Percentiles rank a stretch among this genome's conserved stretches.
These are phyloP conservation scores for Cataglyphis altisquamis DNA, from an alignment of 2,888 invertebrate species.

Conservation along the genomic window DNA sequence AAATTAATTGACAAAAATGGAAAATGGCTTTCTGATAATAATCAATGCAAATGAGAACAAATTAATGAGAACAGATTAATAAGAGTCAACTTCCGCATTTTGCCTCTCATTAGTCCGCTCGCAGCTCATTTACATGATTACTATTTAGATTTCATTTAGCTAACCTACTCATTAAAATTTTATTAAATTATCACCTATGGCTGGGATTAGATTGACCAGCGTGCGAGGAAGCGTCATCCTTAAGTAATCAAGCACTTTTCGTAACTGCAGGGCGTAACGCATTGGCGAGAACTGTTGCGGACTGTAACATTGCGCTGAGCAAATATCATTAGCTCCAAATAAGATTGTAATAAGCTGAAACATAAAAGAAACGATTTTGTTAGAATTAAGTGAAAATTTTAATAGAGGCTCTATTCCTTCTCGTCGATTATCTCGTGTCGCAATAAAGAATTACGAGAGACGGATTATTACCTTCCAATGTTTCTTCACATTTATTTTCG, in stretches of 20 bases:
- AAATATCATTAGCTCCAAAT: conserved; percentile 92
- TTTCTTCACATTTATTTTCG: conserved; percentile 88
- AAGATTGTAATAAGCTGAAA: conserved; percentile 89
- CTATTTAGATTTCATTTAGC: background rate
- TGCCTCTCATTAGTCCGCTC: background rate
- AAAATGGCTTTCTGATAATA: background rate
- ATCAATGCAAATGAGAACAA: background rate
- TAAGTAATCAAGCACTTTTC: conserved; percentile 90
- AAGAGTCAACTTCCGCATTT: background rate
- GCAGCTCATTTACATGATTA: background rate
- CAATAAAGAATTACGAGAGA: background rate
- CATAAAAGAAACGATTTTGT: background rate
- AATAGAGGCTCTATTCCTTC: background rate
- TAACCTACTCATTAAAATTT: background rate
- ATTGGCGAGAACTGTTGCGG: conserved; percentile 87
- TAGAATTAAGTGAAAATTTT: background rate
- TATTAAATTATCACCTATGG: conserved; percentile 88
- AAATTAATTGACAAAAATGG: background rate
- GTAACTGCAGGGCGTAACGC: conserved; percentile 89
- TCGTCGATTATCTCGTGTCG: background rate
- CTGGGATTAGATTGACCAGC: conserved; percentile 91
- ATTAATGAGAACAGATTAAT: background rate
- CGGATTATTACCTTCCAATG: conserved; percentile 90
- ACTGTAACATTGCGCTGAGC: conserved; percentile 90
- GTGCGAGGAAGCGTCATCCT: conserved; percentile 90